Conservation (phyloP, 1,140 invertebrate species). For the Oppia nitens region DNA sequence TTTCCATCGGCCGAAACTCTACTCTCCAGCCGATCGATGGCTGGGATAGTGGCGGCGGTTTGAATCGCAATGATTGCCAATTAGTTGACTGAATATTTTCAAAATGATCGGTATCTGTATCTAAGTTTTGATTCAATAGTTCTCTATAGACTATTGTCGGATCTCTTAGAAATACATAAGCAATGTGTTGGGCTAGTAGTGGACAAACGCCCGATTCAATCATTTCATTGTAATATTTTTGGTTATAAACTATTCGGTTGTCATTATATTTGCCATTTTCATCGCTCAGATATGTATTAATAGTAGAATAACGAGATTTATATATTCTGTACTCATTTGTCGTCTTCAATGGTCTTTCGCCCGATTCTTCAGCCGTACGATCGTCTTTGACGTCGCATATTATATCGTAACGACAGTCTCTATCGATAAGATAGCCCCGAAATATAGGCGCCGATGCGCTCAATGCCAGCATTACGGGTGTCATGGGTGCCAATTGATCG, state of each 20-base stretch:
- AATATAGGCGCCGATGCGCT: constrained; percentile 90
- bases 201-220: constrained; percentile 69
- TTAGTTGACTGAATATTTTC: constrained; percentile 99
- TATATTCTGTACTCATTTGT: constrained; percentile 70
- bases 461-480: constrained; percentile 89
- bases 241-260: constrained; percentile 68
- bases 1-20: constrained; percentile 96
- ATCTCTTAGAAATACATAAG: constrained; percentile 96
- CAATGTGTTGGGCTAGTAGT: constrained; percentile 70
- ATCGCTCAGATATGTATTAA: constrained; percentile 85
- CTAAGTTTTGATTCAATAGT: constrained; percentile 84
- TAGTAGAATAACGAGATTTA: constrained; percentile 94
- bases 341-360: constrained; percentile 26
- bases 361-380: constrained; percentile 80
- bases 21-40: constrained; percentile 97
- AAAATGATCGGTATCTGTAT: constrained; percentile 92
- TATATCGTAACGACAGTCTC: constrained; percentile 92
- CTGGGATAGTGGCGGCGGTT: constrained; percentile 80
- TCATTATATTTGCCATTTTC: constrained; percentile 79
- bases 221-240: constrained; percentile 60
- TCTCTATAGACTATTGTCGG: constrained; percentile 89
- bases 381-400: constrained; percentile 90
- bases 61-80: constrained; percentile 99
- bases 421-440: constrained; percentile 78
- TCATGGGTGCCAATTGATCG: constrained; percentile 89